phyloP scores from a whole-genome alignment of 2,113 vertebrate genomes.

The Ceratotherium simum region DNA sequence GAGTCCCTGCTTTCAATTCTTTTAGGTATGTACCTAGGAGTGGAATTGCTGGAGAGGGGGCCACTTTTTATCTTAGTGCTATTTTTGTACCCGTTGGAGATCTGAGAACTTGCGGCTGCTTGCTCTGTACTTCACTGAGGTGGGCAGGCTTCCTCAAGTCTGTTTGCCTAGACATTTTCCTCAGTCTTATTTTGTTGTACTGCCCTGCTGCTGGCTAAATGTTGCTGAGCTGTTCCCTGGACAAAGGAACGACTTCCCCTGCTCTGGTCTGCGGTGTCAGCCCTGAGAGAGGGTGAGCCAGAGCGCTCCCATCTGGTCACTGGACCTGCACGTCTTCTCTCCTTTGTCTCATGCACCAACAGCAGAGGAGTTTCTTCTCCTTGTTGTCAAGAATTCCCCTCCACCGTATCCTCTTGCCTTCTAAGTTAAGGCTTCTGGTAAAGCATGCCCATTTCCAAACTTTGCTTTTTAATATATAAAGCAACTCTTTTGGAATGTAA shows the following conservation, averaged over 20 bases:
- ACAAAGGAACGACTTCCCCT: background rate
- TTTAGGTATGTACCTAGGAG: background rate
- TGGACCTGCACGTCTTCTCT: background rate
- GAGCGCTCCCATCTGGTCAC: background rate
- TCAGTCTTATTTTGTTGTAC: background rate
- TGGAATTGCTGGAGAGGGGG: background rate
- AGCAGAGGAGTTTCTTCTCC: background rate
- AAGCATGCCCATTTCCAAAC: background rate
- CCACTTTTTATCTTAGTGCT: background rate
- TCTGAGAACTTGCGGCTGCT: background rate
- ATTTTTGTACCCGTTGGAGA: background rate
- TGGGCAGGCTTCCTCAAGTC: background rate
- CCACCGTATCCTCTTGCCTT: background rate
- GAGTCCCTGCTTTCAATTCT: background rate
- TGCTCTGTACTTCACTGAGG: background rate
- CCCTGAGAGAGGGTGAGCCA: background rate
- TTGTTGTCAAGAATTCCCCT: background rate
- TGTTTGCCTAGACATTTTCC: background rate
- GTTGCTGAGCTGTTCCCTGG: background rate
- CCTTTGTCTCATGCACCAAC: background rate
- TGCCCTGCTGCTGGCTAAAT: background rate
- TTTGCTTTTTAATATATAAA: constrained; percentile 22
- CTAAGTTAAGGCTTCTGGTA: background rate
- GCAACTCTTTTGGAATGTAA: background rate
- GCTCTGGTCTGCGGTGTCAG: background rate